Evolutionary conservation across 2,113 vertebrate genomes (phyloP).

Genomic region (Loxodonta africana): DNA sequence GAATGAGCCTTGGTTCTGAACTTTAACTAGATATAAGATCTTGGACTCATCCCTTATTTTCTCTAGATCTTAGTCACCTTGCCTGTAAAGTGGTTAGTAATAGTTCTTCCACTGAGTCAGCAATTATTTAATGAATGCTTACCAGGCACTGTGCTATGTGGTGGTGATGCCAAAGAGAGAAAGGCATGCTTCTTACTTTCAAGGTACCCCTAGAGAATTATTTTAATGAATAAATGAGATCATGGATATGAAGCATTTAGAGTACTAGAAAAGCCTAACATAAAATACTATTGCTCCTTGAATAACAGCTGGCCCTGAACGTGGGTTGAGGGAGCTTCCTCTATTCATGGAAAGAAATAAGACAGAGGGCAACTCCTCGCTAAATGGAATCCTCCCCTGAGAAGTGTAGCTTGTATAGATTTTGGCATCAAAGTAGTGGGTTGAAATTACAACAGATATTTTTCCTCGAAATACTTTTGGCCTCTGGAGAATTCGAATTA

Average conservation of each 20-base stretch:
- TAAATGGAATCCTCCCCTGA: not conserved
- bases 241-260: not conserved
- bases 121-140: not conserved
- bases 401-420: slow-evolving; percentile 34
- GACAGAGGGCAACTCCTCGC: not conserved
- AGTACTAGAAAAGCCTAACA: not conserved
- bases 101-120: not conserved
- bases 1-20: not conserved
- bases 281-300: slow-evolving; percentile 19
- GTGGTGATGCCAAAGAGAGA: not conserved
- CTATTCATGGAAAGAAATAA: not conserved
- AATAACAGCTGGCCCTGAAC: not conserved
- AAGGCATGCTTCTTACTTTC: not conserved
- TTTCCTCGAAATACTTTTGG: slow-evolving; percentile 64
- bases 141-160: not conserved
- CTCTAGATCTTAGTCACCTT: not conserved
- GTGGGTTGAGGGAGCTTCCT: not conserved
- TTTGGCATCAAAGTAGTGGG: slow-evolving; percentile 28
- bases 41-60: not conserved
- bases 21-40: slow-evolving; percentile 14
- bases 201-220: not conserved
- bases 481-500: slow-evolving; percentile 69
- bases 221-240: slow-evolving; percentile 29
- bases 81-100: not conserved
- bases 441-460: slow-evolving; percentile 65